Conservation (phyloP, 2,113 vertebrate species). For the Dromiciops gliroides region DNA sequence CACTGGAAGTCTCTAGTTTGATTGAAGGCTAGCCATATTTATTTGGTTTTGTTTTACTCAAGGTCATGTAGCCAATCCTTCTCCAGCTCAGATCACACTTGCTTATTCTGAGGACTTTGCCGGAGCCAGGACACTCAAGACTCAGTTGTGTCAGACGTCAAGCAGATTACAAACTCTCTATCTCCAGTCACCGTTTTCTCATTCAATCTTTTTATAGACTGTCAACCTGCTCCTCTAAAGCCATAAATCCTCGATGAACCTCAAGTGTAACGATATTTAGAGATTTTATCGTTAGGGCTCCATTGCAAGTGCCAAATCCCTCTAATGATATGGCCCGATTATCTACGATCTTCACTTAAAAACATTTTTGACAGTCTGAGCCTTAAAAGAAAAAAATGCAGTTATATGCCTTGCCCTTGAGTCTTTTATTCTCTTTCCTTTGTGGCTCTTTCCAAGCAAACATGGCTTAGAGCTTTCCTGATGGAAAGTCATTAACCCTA, state of each 20-base stretch:
- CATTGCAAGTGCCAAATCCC: slow-evolving; percentile 59
- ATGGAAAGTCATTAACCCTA: slow-evolving; percentile 69
- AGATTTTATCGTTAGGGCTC: slow-evolving; percentile 72
- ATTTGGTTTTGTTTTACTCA: slow-evolving; percentile 29
- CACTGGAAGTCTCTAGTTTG: background rate
- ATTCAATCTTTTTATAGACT: slow-evolving; percentile 57
- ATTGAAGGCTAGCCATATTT: background rate
- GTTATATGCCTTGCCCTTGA: slow-evolving; percentile 64
- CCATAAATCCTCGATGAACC: slow-evolving; percentile 72
- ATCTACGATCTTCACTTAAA: slow-evolving; percentile 67
- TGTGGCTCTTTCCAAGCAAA: slow-evolving; percentile 34
- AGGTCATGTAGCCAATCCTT: background rate
- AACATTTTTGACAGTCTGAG: slow-evolving; percentile 58
- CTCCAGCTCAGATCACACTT: background rate
- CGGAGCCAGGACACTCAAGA: background rate
- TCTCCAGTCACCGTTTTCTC: slow-evolving; percentile 48
- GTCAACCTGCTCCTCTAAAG: slow-evolving; percentile 53
- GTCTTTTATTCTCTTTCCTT: slow-evolving; percentile 43
- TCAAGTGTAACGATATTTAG: slow-evolving; percentile 65
- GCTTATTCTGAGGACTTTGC: slow-evolving; percentile 34
- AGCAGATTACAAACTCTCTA: slow-evolving; percentile 15
- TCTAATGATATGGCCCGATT: slow-evolving; percentile 48
- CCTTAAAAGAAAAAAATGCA: background rate
- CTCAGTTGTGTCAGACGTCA: slow-evolving; percentile 19
- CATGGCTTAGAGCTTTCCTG: slow-evolving; percentile 58